Evolutionary conservation across 1,140 invertebrate genomes (phyloP).

Genomic region (Drosophila cardini): DNA sequence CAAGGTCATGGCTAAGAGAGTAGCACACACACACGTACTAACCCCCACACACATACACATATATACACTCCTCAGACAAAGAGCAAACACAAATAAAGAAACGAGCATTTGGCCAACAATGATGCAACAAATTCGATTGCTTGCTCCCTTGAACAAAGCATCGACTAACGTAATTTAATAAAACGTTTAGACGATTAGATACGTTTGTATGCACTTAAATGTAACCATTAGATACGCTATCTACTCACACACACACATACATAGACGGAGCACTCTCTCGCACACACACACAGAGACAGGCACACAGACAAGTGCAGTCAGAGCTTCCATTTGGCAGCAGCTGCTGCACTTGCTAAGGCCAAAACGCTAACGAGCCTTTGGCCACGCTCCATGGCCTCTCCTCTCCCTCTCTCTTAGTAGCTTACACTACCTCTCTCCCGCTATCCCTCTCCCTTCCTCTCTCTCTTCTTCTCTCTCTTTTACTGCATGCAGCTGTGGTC

Average conservation of each 20-base stretch:
- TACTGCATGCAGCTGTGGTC: slow-evolving; percentile 19
- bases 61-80: background rate
- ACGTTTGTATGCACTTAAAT: slow-evolving; percentile 83
- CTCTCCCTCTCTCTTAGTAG: slow-evolving; percentile 22
- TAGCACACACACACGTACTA: slow-evolving; percentile 6
- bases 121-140: slow-evolving; percentile 64
- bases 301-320: slow-evolving; percentile 67
- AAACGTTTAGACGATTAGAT: slow-evolving; percentile 84
- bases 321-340: slow-evolving; percentile 55
- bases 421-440: no score
- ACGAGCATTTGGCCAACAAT: slow-evolving; percentile 48
- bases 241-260: slow-evolving; percentile 54
- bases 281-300: slow-evolving; percentile 30
- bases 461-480: background rate
- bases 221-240: slow-evolving; percentile 83
- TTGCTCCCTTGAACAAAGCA: slow-evolving; percentile 53
- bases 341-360: slow-evolving; percentile 74
- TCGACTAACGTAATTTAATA: slow-evolving; percentile 82
- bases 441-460: background rate
- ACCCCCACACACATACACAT: background rate
- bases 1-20: slow-evolving; percentile 47
- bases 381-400: slow-evolving; percentile 57
- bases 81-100: slow-evolving; percentile 33
- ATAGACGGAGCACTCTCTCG: slow-evolving; percentile 2
- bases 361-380: slow-evolving; percentile 82